phyloP scores from a whole-genome alignment of 2,888 invertebrate genomes.

The Andrena hattorfiana region DNA sequence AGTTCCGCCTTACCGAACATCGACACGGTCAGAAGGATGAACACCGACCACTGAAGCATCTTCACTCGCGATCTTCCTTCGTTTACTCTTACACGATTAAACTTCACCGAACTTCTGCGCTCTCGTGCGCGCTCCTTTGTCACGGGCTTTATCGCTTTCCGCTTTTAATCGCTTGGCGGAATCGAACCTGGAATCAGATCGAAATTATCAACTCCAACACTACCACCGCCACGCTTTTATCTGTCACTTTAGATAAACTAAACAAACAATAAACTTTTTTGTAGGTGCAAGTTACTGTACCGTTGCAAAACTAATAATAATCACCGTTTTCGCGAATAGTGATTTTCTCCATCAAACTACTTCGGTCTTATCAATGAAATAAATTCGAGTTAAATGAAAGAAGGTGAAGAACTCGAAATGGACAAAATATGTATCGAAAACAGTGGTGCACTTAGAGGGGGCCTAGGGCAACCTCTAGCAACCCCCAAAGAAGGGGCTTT shows the following conservation, averaged over 20 bases:
- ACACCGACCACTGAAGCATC: slow-evolving; percentile 45
- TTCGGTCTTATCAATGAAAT: background rate
- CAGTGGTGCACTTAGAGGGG: too few relatives aligned
- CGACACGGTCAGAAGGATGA: slow-evolving; percentile 29
- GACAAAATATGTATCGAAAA: too few relatives aligned
- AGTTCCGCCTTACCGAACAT: slow-evolving; percentile 55
- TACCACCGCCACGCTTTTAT: slow-evolving; percentile 18
- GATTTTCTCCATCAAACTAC: background rate
- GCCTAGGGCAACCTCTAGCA: too few relatives aligned
- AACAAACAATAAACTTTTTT: background rate
- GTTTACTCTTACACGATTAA: background rate
- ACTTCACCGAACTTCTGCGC: background rate
- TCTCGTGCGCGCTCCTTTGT: slow-evolving; percentile 7
- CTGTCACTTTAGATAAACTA: slow-evolving; percentile 48
- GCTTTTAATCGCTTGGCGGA: slow-evolving; percentile 24
- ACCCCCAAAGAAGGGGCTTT: too few relatives aligned
- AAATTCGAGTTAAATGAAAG: too few relatives aligned
- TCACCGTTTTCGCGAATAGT: background rate
- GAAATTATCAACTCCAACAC: slow-evolving; percentile 41
- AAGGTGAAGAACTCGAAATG: too few relatives aligned
- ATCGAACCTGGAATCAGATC: slow-evolving; percentile 50
- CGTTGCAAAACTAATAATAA: background rate
- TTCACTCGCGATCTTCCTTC: background rate
- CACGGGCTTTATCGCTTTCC: slow-evolving; percentile 21
- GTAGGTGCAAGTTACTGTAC: background rate